Base-by-base conservation (phyloP, 2,888 invertebrate species). In the Meiosimyza platycephala region DNA sequence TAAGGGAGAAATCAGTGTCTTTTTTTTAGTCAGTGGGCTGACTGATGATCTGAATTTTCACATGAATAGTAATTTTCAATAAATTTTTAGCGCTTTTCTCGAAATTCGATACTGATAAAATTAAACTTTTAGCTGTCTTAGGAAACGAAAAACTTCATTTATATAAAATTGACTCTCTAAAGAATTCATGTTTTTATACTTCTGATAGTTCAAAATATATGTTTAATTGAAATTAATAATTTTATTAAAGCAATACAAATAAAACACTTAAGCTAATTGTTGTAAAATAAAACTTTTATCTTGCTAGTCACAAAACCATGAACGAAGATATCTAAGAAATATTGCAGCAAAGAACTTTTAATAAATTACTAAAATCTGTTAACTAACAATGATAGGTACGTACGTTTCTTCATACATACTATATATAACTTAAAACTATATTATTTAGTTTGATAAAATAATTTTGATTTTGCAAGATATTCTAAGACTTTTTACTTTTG, bases 301-400 rank as follows among this genome's bases (percentile, higher is more conserved):
- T 51, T 59, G 59, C 47, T 68, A 59, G 22, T 51, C 28, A 68
- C 50, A 59, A 59, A 68, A 15, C 54, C 52, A 55, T 66, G 16
- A 33, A 40, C 13, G 54, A 28, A 33, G 16, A 48, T 9, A 4
- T 12, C 12, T 11, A 28, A 6, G 40, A 40, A 51, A 66, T 28
- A 40, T 13, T 52, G 50, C 28, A 16, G 54, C 40, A 40, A 22
- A 51, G 60, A 18, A 9, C 16, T 51, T 50, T 11, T 60, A 57
- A 47, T 54, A 13, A 52, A 12, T 40, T 40, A 40, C 40, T 40
- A 40, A 40, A 40, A 40, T 40, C 40, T 40, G 40, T 9, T 52
- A 70, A 70, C 70, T 70, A 70, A 48, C 62, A 15, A 52, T 70
- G 54, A 22, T 63, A 67, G 67, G 67, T 67, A 67, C 67, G 57